Evolutionary conservation across 2,888 invertebrate species (phyloP).

Genomic region (Disparrhopalites patrizii): DNA sequence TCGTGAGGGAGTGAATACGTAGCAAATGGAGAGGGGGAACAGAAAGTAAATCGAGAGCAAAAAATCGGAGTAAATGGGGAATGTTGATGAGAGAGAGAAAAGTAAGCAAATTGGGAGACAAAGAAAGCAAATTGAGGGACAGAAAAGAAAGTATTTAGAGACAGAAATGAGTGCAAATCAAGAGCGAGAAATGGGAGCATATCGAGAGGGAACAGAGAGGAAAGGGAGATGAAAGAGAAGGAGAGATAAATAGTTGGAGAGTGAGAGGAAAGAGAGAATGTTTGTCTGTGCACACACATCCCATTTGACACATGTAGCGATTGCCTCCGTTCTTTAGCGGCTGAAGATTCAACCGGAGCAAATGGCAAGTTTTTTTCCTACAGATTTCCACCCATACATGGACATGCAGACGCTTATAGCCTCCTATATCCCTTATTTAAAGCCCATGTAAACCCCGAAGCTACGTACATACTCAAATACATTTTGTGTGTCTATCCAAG

Average conservation of each 20-base stretch:
- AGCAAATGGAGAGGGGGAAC: too few species aligned
- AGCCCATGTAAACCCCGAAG: not conserved
- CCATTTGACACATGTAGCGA: not conserved
- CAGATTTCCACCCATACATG: not conserved
- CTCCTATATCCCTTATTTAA: too few species aligned
- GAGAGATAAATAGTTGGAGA: not conserved
- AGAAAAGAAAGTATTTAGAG: too few species aligned
- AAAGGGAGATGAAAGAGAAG: not conserved
- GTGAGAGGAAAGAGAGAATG: constrained; percentile 1
- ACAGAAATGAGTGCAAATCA: too few species aligned
- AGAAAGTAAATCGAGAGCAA: too few species aligned
- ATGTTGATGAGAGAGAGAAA: not conserved
- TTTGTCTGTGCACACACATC: not conserved
- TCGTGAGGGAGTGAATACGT: too few species aligned
- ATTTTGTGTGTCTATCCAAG: not conserved
- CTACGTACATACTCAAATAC: not conserved
- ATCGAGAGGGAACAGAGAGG: too few species aligned
- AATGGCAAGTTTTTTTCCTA: constrained; percentile 5
- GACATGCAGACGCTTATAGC: too few species aligned
- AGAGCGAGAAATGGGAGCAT: too few species aligned
- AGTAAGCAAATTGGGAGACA: not conserved
- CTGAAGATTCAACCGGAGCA: not conserved
- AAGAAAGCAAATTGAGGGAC: too few species aligned
- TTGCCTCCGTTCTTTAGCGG: not conserved
- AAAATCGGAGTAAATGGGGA: too few species aligned